Evolutionary conservation across 1,140 invertebrate species (phyloP), one percentile per base, ranked within the genome.

Genomic region (Drosophila leontia): DNA sequence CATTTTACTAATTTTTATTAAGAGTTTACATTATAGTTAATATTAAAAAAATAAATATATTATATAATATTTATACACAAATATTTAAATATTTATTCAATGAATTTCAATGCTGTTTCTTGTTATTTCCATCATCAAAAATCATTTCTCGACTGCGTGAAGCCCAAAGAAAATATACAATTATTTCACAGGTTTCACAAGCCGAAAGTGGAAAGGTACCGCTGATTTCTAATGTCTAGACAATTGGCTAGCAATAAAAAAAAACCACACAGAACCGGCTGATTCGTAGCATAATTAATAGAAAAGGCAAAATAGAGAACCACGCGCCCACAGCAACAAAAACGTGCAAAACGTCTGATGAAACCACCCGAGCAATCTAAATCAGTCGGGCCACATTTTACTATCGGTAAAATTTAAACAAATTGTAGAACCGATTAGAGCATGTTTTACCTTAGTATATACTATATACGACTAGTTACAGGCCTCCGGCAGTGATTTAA

Each of bases 401-500:
- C 48, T 41, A 55, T 64, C 58, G 55, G 42, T 60, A 34, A 48
- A 56, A 67, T 41, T 39, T 60, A 56, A 61, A 60, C 57, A 48
- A 45, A 61, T 70, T 71, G 37, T 50, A 11, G 67, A 50, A 12
- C 23, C 41, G 68, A 48, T 47, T 55, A 71, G 39, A 48, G 19
- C 41, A 50, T 58, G 15, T 19, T 69, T 51, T 59, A 19, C 19
- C 48, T 60, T 56, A 44, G 55, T 32, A 47, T 51, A 51, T 29
- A 48, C 45, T 48, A 26, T 15, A 15, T 15, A 9, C 7, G 51
- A 41, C 51, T 53, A 72, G 65, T 72, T 71, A 42, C 26, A 71
- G 23, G n/a, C 67, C 71, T 64, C 44, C 70, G 48, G 65, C 74
- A 55, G 57, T 50, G 51, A 42, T 86, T 76, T 86, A 86, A 86